A percentile compares a stretch with the other conserved stretches of the same genome.
Evolutionary conservation across 2,888 invertebrate species (phyloP).

Genomic region (Cryptocephalus moraei): DNA sequence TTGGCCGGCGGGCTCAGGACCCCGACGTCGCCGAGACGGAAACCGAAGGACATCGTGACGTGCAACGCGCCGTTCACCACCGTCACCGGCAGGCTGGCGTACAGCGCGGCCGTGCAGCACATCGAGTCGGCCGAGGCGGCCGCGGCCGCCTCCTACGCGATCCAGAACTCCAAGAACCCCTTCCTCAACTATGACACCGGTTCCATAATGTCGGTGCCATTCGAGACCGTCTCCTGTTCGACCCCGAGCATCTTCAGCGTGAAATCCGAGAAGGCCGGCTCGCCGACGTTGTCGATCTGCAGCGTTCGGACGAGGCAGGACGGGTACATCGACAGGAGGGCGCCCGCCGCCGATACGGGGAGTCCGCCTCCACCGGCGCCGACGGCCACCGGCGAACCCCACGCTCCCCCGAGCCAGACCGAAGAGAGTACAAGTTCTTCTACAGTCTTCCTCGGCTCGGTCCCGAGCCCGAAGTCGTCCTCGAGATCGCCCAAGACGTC

Average conservation of each 20-base stretch:
- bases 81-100: constrained; percentile 53
- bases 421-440: constrained; percentile 22
- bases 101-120: constrained; percentile 57
- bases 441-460: constrained; percentile 39
- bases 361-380: constrained; percentile 79
- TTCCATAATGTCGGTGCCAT: constrained; percentile 41
- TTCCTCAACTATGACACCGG: constrained; percentile 40
- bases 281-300: constrained; percentile 53
- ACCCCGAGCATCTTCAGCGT: constrained; percentile 43
- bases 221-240: constrained; percentile 40
- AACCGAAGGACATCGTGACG: constrained; percentile 43
- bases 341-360: background rate
- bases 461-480: constrained; percentile 54
- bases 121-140: constrained; percentile 45
- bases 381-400: constrained; percentile 49
- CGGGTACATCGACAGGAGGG: constrained; percentile 41
- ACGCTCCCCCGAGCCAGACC: constrained; percentile 21
- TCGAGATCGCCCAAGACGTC: constrained; percentile 65
- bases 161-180: constrained; percentile 33
- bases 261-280: constrained; percentile 45
- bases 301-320: constrained; percentile 56
- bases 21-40: constrained; percentile 47
- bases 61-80: constrained; percentile 54
- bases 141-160: constrained; percentile 20
- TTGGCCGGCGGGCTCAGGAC: constrained; percentile 42